Evolutionary conservation across 53 echinoderm and acorn worm genomes (phyloP), one percentile per base, ranked within the genome.

Genomic region (Holothuria leucospilota): DNA sequence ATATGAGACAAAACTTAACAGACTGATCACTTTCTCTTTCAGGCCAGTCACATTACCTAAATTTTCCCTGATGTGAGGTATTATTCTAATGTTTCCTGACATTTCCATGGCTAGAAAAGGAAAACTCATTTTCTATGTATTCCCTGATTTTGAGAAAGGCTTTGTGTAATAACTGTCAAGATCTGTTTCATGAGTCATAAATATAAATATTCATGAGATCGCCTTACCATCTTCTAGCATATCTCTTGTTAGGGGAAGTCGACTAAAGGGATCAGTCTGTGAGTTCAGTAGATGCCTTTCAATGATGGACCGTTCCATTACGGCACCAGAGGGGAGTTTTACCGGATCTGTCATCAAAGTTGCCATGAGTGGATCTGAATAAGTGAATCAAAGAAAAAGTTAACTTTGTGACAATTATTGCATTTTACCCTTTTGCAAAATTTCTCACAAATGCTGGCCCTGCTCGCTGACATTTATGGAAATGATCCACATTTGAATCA

Each of bases 201-300:
- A 15, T 56, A 56, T 56, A 16, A 18, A 56, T 56, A 56, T 56
- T 52, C 78, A 46, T n/a, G 16, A 26, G 63, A n/a, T 18, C 6
- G 13, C 21, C 85, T 67, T 80, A 95, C 98, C 93, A 85, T 91
- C 86, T 53, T 86, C 49, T 46, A 95, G 90, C 95, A 93, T 93
- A 49, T 97, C 95, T 61, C 91, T 87, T 18, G 90, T 97, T 7
- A 97, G 88, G 13, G 90, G 88, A 39, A 85, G 91, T 0, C 97
- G 79, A 77, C 91, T 98, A 78, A 96, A 80, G 14, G 94, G 94
- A 38, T 96, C 96, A 1, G 96, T 96, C 77, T 90, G 85, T 39
- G 98, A 97, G 92, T 97, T 97, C 10, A 97, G 87, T 39, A 98
- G 90, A 83, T 98, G 98, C 6, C 98, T 89, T 62, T 98, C 98